Evolutionary conservation across 2,888 invertebrate genomes (phyloP).

Genomic region (Lochmaea capreae): DNA sequence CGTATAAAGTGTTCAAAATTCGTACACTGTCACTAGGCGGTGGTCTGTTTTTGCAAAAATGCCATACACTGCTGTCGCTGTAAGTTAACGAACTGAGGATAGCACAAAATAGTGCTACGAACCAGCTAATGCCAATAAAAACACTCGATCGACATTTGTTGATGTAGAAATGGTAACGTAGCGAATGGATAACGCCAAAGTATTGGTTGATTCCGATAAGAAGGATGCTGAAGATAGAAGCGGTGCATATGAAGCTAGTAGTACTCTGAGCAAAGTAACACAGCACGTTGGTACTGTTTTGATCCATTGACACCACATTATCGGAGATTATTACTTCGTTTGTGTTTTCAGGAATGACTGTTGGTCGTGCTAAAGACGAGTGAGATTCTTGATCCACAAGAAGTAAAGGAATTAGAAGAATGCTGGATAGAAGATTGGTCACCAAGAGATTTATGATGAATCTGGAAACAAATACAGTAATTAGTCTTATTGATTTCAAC

Average conservation of each 20-base stretch:
- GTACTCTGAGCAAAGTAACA: slow-evolving; percentile 71
- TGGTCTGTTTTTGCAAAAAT: slow-evolving; percentile 58
- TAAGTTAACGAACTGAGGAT: slow-evolving; percentile 66
- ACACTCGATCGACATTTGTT: slow-evolving; percentile 67
- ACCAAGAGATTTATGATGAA: slow-evolving; percentile 69
- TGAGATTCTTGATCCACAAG: slow-evolving; percentile 67
- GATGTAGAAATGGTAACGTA: slow-evolving; percentile 72
- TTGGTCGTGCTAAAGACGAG: slow-evolving; percentile 13
- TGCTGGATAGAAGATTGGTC: slow-evolving; percentile 68
- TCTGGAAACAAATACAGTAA: slow-evolving; percentile 61
- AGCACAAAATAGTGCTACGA: slow-evolving; percentile 65
- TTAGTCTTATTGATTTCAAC: background rate
- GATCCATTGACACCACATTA: background rate
- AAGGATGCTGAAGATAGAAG: slow-evolving; percentile 73
- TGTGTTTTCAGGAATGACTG: slow-evolving; percentile 45
- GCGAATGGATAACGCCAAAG: slow-evolving; percentile 74
- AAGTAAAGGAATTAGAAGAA: slow-evolving; percentile 66
- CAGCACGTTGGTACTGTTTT: slow-evolving; percentile 44
- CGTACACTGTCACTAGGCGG: slow-evolving; percentile 44
- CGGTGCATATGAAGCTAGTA: slow-evolving; percentile 70
- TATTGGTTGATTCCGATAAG: slow-evolving; percentile 75
- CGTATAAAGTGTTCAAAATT: slow-evolving; percentile 65
- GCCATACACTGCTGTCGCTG: slow-evolving; percentile 65
- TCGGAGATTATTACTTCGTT: slow-evolving; percentile 45
- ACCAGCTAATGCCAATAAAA: slow-evolving; percentile 67